These are phyloP conservation scores for Scatophagus argus DNA, from an alignment of 2,113 vertebrate species.

Conservation along the genomic window DNA sequence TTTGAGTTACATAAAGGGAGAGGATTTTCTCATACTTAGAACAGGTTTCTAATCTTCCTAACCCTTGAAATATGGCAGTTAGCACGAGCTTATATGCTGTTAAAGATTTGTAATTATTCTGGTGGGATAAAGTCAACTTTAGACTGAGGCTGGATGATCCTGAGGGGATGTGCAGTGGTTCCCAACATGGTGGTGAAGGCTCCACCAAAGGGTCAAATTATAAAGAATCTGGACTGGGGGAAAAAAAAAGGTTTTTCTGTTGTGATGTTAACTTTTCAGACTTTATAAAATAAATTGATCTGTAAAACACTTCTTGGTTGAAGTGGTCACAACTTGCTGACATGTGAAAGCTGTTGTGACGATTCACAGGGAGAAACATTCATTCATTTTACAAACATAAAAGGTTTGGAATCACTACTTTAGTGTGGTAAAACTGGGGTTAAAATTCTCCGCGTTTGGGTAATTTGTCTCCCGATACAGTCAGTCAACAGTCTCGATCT, in stretches of 20 bases:
- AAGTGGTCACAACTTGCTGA: not conserved
- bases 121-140: conserved; percentile 4
- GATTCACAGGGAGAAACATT: not conserved
- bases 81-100: not conserved
- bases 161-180: not conserved
- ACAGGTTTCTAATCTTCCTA: conserved; percentile 25
- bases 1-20: conserved; percentile 26
- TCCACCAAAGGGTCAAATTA: not conserved
- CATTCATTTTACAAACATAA: not conserved
- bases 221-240: too few relatives aligned
- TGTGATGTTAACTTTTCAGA: too few relatives aligned
- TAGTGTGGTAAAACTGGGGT: not conserved
- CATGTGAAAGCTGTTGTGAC: not conserved
- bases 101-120: conserved; percentile 3
- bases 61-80: not conserved
- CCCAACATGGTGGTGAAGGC: too few relatives aligned
- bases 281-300: too few relatives aligned
- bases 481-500: not conserved
- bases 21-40: conserved; percentile 28
- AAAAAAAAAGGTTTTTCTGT: too few relatives aligned
- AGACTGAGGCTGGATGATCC: not conserved
- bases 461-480: not conserved
- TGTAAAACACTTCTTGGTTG: not conserved
- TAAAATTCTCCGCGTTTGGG: not conserved
- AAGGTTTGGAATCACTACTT: not conserved